Evolutionary conservation across 2,113 vertebrate genomes (phyloP), one percentile per base, ranked within the genome.

Genomic region (Chlorocebus sabaeus): DNA sequence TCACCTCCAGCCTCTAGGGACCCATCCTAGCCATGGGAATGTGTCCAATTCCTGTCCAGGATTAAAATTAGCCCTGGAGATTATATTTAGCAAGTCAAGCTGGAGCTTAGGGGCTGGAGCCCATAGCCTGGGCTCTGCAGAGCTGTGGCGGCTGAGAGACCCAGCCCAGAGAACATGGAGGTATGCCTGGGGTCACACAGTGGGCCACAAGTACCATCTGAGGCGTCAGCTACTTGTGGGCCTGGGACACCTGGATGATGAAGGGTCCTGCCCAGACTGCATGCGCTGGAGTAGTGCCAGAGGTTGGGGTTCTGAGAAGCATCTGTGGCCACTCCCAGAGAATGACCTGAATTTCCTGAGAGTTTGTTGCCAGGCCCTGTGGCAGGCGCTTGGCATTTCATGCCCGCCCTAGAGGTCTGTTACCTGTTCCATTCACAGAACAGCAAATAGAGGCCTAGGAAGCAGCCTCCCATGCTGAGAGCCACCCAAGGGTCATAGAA

Each of bases 41-140:
- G 2, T 3, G 45, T 80, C 91, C 0, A 48, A 84, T 95, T 97
- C 96, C 7, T 22, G 92, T 80, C 8, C 3, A 83, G 59, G 84
- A 76, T 95, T 97, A 98, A 97, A 97, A 98, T 97, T 97, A 97
- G 96, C 92, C 25, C n/a, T 6, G 50, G 59, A 95, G 83, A 70
- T 96, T 98, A 97, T 96, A 97, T 97, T 97, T 97, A 97, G 97
- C 80, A 83, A 57, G 79, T 72, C 38, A 30, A 40, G 43, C 72
- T 22, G 32, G 25, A 61, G 78, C 55, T 30, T 13, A 48, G 32
- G 86, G 43, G n/a, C 61, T 17, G 4, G 27, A 6, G 17, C 55
- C 10, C 2, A 22, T 0, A 0, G 57, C 72, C 43, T 17, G 6
- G 23, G 72, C n/a, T 57, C 20, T 30, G 4, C 16, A 0, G 13